Base-by-base conservation (phyloP, 2,888 invertebrate genomes). In the Rotaria sp. region DNA sequence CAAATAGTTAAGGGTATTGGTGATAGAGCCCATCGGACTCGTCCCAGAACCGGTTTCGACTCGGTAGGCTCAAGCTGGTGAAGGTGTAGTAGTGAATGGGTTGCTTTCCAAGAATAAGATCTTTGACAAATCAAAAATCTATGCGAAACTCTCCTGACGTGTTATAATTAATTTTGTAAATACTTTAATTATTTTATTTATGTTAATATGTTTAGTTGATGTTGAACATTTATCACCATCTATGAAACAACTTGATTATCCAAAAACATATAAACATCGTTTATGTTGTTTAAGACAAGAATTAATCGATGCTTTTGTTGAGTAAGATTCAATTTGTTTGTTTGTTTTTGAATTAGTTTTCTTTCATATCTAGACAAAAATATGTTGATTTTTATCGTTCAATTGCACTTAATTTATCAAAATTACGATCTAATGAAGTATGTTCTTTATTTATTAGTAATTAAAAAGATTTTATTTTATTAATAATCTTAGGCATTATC, bases 261-360 rank as follows among this genome's bases (percentile, higher is more conserved):
- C 99, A 5, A 94, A 96, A 86, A 94, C 95, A 89, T 97, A 97
- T 92, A 95, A 96, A 90, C 99, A 99, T 92, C 96, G 96, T 91
- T 92, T 99, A 85, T 95, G 96, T 89, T 97, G 96, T 90, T 93
- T 99, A 87, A 94, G 99, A 87, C 97, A 98, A 91, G 99, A 99
- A 92, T 92, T 99, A 88, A 94, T 99, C 86, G 98, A 99, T 91
- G 95, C 96, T 11, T 91, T 91, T 89, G 89, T 90, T 35, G 91
- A 91, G 90, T 91, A 87, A 89, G 90, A 90, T 67, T 30, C 1
- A n/a, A n/a, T n/a, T 3, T 26, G 13, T 41, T 30, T 67, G 18
- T 1, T 35, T 5, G 5, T 30, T n/a, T 35, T 18, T 18, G 8
- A 10, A 55, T 55, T 55, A 24, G 3, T 26, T 55, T 10, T 55